Percentiles rank a stretch among this genome's conserved stretches.
These are phyloP conservation scores for Sebastes paucispinis DNA, from an alignment of 2,797 vertebrate genomes.

Conservation along the genomic window DNA sequence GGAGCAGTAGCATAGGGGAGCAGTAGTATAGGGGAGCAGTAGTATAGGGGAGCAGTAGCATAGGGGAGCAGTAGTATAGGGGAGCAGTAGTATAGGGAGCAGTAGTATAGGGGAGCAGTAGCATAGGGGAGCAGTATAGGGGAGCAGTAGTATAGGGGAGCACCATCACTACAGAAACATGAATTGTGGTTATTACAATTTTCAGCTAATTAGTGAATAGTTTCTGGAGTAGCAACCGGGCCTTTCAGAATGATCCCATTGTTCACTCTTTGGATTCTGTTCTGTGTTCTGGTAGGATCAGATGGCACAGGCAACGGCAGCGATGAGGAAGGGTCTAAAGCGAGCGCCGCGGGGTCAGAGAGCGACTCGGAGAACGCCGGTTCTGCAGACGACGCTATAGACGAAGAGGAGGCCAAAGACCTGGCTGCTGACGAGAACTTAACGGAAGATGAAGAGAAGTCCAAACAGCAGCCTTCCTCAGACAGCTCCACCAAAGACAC, in stretches of 20 bases:
- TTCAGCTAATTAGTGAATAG: too few species aligned
- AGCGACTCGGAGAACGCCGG: constrained; percentile 89
- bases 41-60: too few species aligned
- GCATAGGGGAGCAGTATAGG: too few species aligned
- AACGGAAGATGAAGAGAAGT: constrained; percentile 83
- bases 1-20: too few species aligned
- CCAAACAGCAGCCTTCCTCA: constrained; percentile 80
- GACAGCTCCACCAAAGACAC: constrained; percentile 87
- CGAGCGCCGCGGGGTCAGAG: constrained; percentile 86
- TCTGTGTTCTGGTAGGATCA: constrained; percentile 82
- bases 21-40: too few species aligned
- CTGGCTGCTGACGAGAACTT: constrained; percentile 77
- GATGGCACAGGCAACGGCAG: constrained; percentile 95
- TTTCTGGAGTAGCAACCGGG: neutral
- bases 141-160: neutral
- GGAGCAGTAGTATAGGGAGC: too few species aligned
- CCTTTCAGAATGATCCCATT: neutral
- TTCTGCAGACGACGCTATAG: constrained; percentile 84
- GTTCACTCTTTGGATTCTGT: neutral
- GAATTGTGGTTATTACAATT: neutral
- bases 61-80: too few species aligned
- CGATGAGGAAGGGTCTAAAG: constrained; percentile 93
- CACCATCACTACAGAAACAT: neutral
- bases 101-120: too few species aligned
- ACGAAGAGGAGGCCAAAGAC: constrained; percentile 83